These are phyloP conservation scores for Dolichopus griseipennis DNA, from an alignment of 2,888 invertebrate species.

Conservation along the genomic window DNA sequence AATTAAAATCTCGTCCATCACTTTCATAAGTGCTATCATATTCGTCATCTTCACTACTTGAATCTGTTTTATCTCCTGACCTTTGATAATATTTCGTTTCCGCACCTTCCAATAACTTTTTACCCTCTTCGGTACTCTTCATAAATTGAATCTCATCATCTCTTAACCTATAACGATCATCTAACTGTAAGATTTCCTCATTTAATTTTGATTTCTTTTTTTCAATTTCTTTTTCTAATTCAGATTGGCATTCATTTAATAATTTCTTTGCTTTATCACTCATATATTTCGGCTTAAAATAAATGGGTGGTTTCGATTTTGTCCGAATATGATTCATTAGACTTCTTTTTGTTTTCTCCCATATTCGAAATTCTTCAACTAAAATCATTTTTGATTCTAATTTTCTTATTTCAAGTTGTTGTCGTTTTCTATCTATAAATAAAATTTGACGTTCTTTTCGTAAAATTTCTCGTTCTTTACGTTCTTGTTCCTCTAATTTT, in stretches of 20 bases:
- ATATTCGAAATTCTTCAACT: slow-evolving; percentile 78
- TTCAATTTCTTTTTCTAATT: slow-evolving; percentile 56
- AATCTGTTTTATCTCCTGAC: neutral
- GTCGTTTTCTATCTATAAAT: slow-evolving; percentile 74
- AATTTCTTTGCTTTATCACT: slow-evolving; percentile 59
- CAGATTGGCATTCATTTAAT: slow-evolving; percentile 53
- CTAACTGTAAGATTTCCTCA: slow-evolving; percentile 56
- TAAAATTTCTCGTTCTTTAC: slow-evolving; percentile 76
- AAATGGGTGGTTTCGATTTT: slow-evolving; percentile 75
- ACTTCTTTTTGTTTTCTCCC: slow-evolving; percentile 71
- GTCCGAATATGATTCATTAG: slow-evolving; percentile 79
- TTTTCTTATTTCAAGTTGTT: slow-evolving; percentile 79
- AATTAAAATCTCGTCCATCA: neutral
- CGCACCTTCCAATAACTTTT: neutral
- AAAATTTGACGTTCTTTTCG: slow-evolving; percentile 74
- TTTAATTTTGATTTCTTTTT: slow-evolving; percentile 55
- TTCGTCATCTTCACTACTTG: neutral
- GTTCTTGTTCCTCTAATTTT: slow-evolving; percentile 85
- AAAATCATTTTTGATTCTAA: slow-evolving; percentile 85
- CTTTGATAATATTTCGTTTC: neutral
- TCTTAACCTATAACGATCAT: slow-evolving; percentile 36
- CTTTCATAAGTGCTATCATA: neutral
- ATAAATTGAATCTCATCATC: slow-evolving; percentile 22
- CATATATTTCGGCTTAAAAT: slow-evolving; percentile 77
- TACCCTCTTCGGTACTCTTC: neutral